Percentiles rank a stretch among this genome's conserved stretches.
Conservation (phyloP, 2,888 invertebrate genomes). For the Tryphoninae sp. region DNA sequence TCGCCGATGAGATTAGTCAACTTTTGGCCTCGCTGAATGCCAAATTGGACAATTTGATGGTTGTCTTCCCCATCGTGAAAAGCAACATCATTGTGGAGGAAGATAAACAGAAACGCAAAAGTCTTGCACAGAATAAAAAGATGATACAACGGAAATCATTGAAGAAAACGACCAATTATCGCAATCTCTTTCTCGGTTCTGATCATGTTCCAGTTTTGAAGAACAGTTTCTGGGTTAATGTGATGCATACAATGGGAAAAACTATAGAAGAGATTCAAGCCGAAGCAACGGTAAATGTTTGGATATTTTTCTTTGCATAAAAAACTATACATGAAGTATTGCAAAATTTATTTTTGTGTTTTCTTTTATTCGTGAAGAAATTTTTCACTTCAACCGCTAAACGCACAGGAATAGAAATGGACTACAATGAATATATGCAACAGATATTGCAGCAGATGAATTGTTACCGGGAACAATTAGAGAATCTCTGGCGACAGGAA, state of each 20-base stretch:
- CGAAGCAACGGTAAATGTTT: conserved; percentile 45
- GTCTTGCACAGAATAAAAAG: conserved; percentile 5
- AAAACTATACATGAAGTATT: background rate
- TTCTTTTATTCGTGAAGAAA: conserved; percentile 31
- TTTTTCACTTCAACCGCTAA: conserved; percentile 49
- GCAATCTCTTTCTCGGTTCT: conserved; percentile 32
- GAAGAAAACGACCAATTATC: conserved; percentile 45
- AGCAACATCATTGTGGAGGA: background rate
- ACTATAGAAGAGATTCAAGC: conserved; percentile 51
- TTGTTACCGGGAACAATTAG: conserved; percentile 56
- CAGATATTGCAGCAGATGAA: conserved; percentile 42
- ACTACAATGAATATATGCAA: conserved; percentile 58
- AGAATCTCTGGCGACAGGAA: conserved; percentile 59
- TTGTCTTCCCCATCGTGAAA: conserved; percentile 41
- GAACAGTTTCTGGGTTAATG: conserved; percentile 45
- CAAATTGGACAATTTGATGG: conserved; percentile 40
- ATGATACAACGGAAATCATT: conserved; percentile 29
- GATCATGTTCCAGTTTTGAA: background rate
- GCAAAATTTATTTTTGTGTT: background rate
- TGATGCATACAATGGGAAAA: conserved; percentile 53
- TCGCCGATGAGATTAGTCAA: conserved; percentile 7
- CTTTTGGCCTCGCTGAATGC: conserved; percentile 35
- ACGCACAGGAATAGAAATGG: conserved; percentile 38
- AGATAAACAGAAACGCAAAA: conserved; percentile 43
- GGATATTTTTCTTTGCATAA: background rate